Conservation (phyloP, 2,888 invertebrate species). For the Archips xylosteana region DNA sequence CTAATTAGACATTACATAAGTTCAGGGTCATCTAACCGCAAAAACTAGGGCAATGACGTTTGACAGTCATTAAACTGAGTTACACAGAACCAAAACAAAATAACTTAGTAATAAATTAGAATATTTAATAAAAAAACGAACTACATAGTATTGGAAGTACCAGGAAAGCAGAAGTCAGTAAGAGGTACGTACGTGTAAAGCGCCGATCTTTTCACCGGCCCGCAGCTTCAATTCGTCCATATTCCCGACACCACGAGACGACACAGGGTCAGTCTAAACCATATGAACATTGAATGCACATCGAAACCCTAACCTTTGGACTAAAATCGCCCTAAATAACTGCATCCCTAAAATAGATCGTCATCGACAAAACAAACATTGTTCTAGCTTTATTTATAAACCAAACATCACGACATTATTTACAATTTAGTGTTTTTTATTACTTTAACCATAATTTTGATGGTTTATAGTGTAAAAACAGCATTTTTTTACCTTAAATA, state of each 20-base stretch:
- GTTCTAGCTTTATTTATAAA: neutral
- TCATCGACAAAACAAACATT: constrained; percentile 36
- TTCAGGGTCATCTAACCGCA: constrained; percentile 55
- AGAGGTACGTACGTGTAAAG: constrained; percentile 76
- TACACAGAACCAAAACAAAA: neutral
- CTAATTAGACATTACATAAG: constrained; percentile 65
- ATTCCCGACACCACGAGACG: constrained; percentile 59
- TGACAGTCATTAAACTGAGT: constrained; percentile 46
- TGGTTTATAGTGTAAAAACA: constrained; percentile 21
- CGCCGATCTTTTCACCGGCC: constrained; percentile 80
- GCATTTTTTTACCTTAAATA: constrained; percentile 57
- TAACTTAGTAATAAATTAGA: neutral
- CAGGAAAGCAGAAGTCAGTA: constrained; percentile 56
- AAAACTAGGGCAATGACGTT: constrained; percentile 59
- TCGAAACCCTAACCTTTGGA: constrained; percentile 82
- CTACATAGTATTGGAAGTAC: constrained; percentile 55
- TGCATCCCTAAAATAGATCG: constrained; percentile 76
- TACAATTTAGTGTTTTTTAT: neutral
- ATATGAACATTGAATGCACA: constrained; percentile 67
- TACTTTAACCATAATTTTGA: constrained; percentile 4
- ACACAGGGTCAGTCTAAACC: constrained; percentile 61
- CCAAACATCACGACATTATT: neutral
- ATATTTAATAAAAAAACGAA: constrained; percentile 19
- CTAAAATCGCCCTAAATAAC: constrained; percentile 75
- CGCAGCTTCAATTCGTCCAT: constrained; percentile 80